Conservation (phyloP, 1,140 invertebrate genomes). For the Orchestia grillus region DNA sequence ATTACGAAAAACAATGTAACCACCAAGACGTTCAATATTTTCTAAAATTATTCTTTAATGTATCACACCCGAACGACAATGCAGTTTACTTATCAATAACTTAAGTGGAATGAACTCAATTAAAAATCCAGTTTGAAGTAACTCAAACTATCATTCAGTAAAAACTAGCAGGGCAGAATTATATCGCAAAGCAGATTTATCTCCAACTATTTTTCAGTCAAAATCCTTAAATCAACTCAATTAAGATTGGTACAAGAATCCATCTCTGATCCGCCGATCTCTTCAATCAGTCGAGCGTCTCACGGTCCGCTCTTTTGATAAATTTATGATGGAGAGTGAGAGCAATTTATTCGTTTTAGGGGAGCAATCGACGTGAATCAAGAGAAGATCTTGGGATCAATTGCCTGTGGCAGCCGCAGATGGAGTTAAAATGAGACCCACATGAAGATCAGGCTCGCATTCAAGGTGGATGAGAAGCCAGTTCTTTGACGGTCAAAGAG, state of each 20-base stretch:
- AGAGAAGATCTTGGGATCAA: constrained; percentile 42
- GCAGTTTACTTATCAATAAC: background rate
- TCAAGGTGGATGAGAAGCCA: background rate
- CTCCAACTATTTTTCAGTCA: too few species aligned
- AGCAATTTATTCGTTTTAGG: constrained; percentile 3
- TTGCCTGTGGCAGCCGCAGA: constrained; percentile 36
- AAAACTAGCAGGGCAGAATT: background rate
- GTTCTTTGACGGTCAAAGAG: background rate
- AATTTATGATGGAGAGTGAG: constrained; percentile 29
- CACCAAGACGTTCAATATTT: too few species aligned
- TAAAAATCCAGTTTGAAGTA: background rate
- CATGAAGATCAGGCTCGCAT: background rate
- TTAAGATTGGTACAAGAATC: background rate
- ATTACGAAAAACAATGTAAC: too few species aligned
- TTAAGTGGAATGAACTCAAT: background rate
- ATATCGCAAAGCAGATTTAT: background rate
- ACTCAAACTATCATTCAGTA: background rate
- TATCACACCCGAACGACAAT: too few species aligned
- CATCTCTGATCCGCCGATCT: background rate
- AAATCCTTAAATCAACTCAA: background rate
- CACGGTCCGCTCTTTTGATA: background rate
- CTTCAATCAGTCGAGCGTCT: background rate
- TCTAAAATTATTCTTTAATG: too few species aligned
- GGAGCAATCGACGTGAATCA: constrained; percentile 15
- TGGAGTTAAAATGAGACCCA: constrained; percentile 38